These are phyloP conservation scores for Varecia variegata DNA, from an alignment of 2,797 vertebrate species.

Conservation along the genomic window DNA sequence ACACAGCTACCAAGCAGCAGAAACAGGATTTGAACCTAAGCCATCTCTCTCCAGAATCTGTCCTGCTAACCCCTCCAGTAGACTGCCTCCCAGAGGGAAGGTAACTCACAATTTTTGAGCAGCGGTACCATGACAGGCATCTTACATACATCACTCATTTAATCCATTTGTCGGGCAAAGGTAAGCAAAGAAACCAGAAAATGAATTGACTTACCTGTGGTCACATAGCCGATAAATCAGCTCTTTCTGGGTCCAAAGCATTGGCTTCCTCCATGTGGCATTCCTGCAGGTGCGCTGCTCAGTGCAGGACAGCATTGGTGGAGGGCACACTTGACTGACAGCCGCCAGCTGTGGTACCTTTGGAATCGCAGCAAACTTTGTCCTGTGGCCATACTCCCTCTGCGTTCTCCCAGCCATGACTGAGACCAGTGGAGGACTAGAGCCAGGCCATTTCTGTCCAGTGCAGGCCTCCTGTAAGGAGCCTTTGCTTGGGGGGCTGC, in stretches of 20 bases:
- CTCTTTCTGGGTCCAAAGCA: background rate
- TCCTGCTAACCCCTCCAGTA: no score
- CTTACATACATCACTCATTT: background rate
- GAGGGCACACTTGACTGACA: background rate
- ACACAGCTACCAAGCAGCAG: background rate
- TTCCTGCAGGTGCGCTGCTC: accelerated
- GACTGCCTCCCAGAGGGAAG: background rate
- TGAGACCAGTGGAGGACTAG: accelerated
- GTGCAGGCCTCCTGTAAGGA: background rate
- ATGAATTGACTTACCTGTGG: background rate
- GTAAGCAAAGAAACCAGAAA: background rate
- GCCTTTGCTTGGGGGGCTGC: background rate
- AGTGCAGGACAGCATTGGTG: background rate
- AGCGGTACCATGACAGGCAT: background rate
- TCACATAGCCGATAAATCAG: accelerated
- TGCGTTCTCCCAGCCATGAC: background rate
- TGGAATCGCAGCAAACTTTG: accelerated
- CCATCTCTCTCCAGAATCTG: background rate
- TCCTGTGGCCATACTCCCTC: accelerated
- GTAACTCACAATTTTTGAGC: background rate
- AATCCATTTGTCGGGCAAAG: background rate
- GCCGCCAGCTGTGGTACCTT: background rate
- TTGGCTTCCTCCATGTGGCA: accelerated
- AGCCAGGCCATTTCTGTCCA: background rate
- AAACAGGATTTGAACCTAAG: background rate